Evolutionary conservation across 2,888 invertebrate genomes (phyloP).

Genomic region (Desoria tigrina): DNA sequence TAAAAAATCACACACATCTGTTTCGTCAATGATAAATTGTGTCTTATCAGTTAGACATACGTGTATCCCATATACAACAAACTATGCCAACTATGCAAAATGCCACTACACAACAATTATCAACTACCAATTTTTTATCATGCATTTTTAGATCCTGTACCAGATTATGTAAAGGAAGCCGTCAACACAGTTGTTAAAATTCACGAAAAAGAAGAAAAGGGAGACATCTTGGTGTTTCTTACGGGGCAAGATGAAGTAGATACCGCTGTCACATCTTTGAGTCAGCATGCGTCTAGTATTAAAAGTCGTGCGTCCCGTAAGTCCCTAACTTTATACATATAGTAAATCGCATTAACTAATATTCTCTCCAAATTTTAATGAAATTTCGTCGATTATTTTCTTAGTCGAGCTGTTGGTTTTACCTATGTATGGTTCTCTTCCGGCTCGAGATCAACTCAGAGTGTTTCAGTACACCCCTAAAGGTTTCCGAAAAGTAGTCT

Average conservation of each 20-base stretch:
- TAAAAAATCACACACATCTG: no score
- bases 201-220: slow-evolving; percentile 71
- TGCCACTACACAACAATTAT: no score
- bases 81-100: no score
- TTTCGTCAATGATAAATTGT: no score
- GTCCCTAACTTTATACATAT: slow-evolving; percentile 1
- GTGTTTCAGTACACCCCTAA: slow-evolving; percentile 75
- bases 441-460: slow-evolving; percentile 80
- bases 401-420: slow-evolving; percentile 65
- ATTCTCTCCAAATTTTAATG: no score
- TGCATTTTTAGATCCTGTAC: slow-evolving; percentile 73
- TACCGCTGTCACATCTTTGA: slow-evolving; percentile 65
- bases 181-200: slow-evolving; percentile 88
- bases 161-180: slow-evolving; percentile 83
- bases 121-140: no score
- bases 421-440: slow-evolving; percentile 91
- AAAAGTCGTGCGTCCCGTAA: slow-evolving; percentile 15
- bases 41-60: no score
- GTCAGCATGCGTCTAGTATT: slow-evolving; percentile 20
- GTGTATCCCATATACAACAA: no score
- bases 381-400: no score
- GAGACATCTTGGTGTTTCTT: slow-evolving; percentile 89
- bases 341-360: no score
- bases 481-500: slow-evolving; percentile 80
- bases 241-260: slow-evolving; percentile 95